Percentiles rank a stretch among this genome's conserved stretches.
Evolutionary conservation across 30 jellyfish, hydroid and myxozoan genomes (phyloP).

Genomic region (Hydractinia symbiolongicarpus): DNA sequence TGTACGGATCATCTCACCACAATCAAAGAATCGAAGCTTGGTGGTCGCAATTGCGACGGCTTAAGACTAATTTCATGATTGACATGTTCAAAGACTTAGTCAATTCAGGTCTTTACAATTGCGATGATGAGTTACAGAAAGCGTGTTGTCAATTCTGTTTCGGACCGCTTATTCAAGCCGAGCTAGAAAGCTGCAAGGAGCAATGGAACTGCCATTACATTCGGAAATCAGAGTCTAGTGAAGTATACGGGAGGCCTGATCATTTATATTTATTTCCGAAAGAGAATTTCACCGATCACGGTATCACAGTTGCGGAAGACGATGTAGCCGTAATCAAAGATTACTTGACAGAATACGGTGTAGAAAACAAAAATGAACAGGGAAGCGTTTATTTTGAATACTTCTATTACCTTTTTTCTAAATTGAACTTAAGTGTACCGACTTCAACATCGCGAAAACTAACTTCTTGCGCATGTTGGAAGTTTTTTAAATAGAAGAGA

Average conservation of each 20-base stretch:
- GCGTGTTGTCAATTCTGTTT: neutral
- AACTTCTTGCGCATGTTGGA: no score
- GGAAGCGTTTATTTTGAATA: no score
- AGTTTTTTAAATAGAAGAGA: no score
- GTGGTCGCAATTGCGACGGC: neutral
- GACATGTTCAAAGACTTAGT: no score
- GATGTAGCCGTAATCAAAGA: neutral
- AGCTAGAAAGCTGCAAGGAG: neutral
- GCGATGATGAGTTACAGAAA: no score
- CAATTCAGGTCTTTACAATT: no score
- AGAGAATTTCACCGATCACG: neutral
- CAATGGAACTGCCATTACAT: slow-evolving; percentile 2
- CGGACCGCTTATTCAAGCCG: neutral
- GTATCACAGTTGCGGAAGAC: neutral
- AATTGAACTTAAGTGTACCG: no score
- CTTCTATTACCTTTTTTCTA: no score
- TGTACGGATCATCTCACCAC: slow-evolving; percentile 59
- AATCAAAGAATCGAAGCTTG: slow-evolving; percentile 47
- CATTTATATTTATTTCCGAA: neutral
- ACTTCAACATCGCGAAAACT: no score
- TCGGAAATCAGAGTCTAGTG: neutral
- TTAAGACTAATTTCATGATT: neutral
- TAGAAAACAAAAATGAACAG: no score
- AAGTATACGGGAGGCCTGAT: neutral
- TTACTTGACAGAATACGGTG: no score